phyloP scores from a whole-genome alignment of 2,113 vertebrate species.

The Notechis scutatus region DNA sequence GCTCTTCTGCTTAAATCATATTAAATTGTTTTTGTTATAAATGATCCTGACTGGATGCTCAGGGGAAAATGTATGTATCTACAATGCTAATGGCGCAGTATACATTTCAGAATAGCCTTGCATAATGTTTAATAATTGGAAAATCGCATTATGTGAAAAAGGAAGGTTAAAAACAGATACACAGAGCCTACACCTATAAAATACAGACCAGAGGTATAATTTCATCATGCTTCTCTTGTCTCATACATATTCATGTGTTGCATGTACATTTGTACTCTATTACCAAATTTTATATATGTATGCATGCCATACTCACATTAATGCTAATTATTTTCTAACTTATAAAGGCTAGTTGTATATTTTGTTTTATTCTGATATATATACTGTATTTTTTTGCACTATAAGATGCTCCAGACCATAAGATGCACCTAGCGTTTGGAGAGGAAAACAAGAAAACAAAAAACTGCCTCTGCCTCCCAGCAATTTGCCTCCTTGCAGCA shows the following conservation, averaged over 20 bases:
- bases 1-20: not conserved
- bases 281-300: too few species aligned
- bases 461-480: too few species aligned
- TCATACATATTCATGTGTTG: too few species aligned
- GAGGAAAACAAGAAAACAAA: too few species aligned
- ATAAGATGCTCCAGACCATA: too few species aligned
- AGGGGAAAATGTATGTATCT: not conserved
- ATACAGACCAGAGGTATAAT: too few species aligned
- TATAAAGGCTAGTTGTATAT: conserved; percentile 9
- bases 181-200: too few species aligned
- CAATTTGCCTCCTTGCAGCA: too few species aligned
- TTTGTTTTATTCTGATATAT: not conserved
- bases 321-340: conserved; percentile 1
- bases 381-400: not conserved
- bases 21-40: not conserved
- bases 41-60: not conserved
- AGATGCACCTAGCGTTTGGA: too few species aligned
- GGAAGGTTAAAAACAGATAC: not conserved
- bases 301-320: not conserved
- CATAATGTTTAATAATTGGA: not conserved
- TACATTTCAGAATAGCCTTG: not conserved
- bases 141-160: not conserved
- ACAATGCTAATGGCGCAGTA: not conserved
- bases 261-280: too few species aligned
- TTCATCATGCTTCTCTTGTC: not conserved